Evolutionary conservation across 2,113 vertebrate species (phyloP).

Genomic region (Lanius collurio): DNA sequence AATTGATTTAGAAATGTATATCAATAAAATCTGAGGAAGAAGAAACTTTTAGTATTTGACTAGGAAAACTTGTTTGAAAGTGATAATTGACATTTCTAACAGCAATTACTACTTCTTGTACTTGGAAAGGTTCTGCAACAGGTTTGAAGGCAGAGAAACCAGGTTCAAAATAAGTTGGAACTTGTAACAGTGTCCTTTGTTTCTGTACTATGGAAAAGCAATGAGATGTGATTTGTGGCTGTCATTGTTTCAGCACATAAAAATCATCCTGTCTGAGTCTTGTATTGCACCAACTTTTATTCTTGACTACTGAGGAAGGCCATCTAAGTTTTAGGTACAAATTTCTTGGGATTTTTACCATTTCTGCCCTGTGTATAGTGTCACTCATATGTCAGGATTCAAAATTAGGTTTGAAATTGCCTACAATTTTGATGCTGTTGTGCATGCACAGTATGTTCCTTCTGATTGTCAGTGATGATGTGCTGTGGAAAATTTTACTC

Average conservation of each 20-base stretch:
- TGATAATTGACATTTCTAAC: not conserved
- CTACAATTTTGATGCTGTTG: not conserved
- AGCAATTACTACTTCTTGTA: not conserved
- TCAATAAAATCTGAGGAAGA: not conserved
- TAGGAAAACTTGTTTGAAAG: not conserved
- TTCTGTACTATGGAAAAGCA: not conserved
- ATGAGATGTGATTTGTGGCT: not conserved
- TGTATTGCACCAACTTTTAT: not conserved
- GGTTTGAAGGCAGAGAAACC: not conserved
- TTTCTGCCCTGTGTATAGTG: not conserved
- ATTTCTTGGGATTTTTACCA: not conserved
- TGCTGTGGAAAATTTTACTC: not conserved
- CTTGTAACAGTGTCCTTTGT: not conserved
- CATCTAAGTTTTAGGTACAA: rapidly evolving
- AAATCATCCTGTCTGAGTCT: not conserved
- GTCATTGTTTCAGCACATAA: not conserved
- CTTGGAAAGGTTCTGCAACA: not conserved
- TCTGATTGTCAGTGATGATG: not conserved
- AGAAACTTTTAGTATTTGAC: not conserved
- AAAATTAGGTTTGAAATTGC: not conserved
- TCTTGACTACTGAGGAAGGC: not conserved
- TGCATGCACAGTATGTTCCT: rapidly evolving
- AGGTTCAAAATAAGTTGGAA: not conserved
- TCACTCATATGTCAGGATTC: not conserved
- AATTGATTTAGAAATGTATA: not conserved